These are phyloP conservation scores for Ceramica pisi DNA, from an alignment of 2,888 invertebrate genomes.

Conservation along the genomic window DNA sequence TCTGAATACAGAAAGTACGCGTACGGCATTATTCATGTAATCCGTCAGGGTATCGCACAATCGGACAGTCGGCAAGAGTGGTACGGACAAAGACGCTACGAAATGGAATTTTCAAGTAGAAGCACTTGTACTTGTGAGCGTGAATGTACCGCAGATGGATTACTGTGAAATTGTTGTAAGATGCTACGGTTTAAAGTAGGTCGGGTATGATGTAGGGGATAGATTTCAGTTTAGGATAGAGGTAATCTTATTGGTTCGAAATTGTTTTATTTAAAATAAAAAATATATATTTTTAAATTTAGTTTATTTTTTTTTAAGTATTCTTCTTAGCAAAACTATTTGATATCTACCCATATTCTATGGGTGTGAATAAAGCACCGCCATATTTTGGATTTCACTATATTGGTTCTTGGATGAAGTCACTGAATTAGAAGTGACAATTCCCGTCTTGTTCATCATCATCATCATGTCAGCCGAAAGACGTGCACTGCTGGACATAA, in stretches of 20 bases:
- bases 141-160: conserved; percentile 63
- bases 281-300: no score
- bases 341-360: no score
- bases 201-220: conserved; percentile 8
- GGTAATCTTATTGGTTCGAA: background rate
- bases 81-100: conserved; percentile 72
- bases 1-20: conserved; percentile 58
- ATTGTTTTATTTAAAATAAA: no score
- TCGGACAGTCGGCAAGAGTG: conserved; percentile 71
- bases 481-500: no score
- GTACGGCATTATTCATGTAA: conserved; percentile 69
- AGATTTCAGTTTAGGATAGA: background rate
- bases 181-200: conserved; percentile 37
- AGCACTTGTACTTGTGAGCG: conserved; percentile 65
- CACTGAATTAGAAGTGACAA: no score
- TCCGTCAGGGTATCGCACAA: conserved; percentile 69
- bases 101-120: conserved; percentile 78
- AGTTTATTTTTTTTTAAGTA: no score
- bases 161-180: conserved; percentile 60
- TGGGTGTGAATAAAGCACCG: no score
- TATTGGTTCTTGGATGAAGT: no score
- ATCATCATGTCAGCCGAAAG: no score
- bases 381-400: no score
- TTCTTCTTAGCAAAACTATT: no score
- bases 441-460: no score